A percentile compares a stretch with the other conserved stretches of the same genome.
These are phyloP conservation scores for Sceloporus undulatus DNA, from an alignment of 2,113 vertebrate species.

Conservation along the genomic window DNA sequence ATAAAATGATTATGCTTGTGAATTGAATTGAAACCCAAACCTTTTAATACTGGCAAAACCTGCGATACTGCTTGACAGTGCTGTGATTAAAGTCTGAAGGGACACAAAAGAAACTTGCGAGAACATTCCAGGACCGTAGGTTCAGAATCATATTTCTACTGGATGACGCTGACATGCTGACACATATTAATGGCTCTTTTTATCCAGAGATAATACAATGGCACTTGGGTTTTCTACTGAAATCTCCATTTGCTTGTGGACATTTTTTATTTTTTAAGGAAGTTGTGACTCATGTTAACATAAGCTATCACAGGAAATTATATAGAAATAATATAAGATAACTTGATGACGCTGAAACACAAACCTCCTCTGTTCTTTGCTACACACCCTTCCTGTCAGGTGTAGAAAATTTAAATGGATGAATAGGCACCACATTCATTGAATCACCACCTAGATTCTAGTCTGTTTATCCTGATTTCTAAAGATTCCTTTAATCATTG, in stretches of 20 bases:
- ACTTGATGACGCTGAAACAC: slow-evolving; percentile 48
- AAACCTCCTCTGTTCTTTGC: slow-evolving; percentile 41
- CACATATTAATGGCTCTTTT: slow-evolving; percentile 57
- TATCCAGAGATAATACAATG: slow-evolving; percentile 61
- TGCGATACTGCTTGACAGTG: slow-evolving; percentile 50
- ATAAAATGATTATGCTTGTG: slow-evolving; percentile 25
- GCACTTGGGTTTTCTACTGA: slow-evolving; percentile 40
- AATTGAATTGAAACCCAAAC: slow-evolving; percentile 69
- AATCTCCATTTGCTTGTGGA: slow-evolving; percentile 65
- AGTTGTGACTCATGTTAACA: slow-evolving; percentile 74
- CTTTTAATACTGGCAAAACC: slow-evolving; percentile 27
- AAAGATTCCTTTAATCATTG: slow-evolving; percentile 38
- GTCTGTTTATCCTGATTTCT: slow-evolving; percentile 57
- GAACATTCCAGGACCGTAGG: slow-evolving; percentile 48
- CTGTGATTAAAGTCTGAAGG: slow-evolving; percentile 60
- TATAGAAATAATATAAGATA: slow-evolving; percentile 58
- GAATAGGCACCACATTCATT: slow-evolving; percentile 51
- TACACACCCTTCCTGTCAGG: slow-evolving; percentile 63
- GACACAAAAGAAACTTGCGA: slow-evolving; percentile 61
- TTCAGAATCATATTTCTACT: slow-evolving; percentile 68
- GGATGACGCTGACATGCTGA: slow-evolving; percentile 70
- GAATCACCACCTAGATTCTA: slow-evolving; percentile 15
- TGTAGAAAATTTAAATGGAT: slow-evolving; percentile 49
- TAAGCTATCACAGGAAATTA: slow-evolving; percentile 57
- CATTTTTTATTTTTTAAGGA: slow-evolving; percentile 53